phyloP scores from a whole-genome alignment of 2,888 invertebrate genomes.

The Caenorhabditis imperialis region DNA sequence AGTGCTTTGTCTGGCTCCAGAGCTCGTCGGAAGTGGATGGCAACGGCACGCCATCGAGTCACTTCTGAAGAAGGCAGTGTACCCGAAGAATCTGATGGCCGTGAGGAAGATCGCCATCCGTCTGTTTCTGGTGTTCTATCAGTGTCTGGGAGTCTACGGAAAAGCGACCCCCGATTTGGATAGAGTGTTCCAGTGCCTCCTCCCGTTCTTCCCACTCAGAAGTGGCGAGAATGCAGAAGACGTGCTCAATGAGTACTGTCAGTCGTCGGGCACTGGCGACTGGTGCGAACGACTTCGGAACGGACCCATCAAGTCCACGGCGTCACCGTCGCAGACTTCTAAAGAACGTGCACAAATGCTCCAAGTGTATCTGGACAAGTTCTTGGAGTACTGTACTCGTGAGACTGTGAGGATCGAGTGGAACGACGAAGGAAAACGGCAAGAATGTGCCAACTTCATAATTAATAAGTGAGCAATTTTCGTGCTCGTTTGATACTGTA shows the following conservation, averaged over 20 bases:
- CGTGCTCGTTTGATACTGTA: no score
- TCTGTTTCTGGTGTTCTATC: slow-evolving; percentile 77
- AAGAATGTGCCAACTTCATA: slow-evolving; percentile 73
- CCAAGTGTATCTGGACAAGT: slow-evolving; percentile 77
- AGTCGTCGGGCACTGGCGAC: slow-evolving; percentile 59
- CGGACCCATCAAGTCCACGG: slow-evolving; percentile 42
- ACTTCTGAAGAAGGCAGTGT: slow-evolving; percentile 75
- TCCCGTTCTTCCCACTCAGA: slow-evolving; percentile 75
- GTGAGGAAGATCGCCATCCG: slow-evolving; percentile 77
- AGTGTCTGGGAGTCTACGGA: slow-evolving; percentile 73
- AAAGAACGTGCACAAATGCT: slow-evolving; percentile 73
- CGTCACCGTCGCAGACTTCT: slow-evolving; percentile 43
- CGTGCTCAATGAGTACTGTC: slow-evolving; percentile 70
- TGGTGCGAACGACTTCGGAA: slow-evolving; percentile 55
- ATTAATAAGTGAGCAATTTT: slow-evolving; percentile 65
- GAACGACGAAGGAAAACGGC: slow-evolving; percentile 69
- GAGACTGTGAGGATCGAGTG: slow-evolving; percentile 76
- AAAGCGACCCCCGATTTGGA: slow-evolving; percentile 63
- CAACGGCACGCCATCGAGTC: slow-evolving; percentile 76
- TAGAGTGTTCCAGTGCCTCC: slow-evolving; percentile 73
- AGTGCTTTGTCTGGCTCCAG: slow-evolving; percentile 75
- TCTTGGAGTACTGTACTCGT: slow-evolving; percentile 74
- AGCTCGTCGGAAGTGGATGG: slow-evolving; percentile 76
- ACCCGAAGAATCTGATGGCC: slow-evolving; percentile 75
- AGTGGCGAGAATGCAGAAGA: slow-evolving; percentile 68